These are phyloP conservation scores for Limosa lapponica DNA, from an alignment of 2,797 vertebrate species.

Conservation along the genomic window DNA sequence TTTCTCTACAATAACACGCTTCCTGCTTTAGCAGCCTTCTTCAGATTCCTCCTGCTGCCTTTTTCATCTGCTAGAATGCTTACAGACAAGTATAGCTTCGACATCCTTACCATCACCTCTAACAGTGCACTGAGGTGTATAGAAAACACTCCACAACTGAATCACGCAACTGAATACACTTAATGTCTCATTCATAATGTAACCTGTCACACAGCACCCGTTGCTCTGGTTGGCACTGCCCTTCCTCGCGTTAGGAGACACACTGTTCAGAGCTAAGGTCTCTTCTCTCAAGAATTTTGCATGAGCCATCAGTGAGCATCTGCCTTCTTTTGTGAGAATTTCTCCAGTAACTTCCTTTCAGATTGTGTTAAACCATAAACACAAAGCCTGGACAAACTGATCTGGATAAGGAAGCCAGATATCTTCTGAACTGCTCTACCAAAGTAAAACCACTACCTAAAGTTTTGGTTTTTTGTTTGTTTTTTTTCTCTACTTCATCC, in stretches of 20 bases:
- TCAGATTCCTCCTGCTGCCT: neutral
- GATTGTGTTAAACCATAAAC: neutral
- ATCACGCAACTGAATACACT: neutral
- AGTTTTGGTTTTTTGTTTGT: neutral
- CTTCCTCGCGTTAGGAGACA: neutral
- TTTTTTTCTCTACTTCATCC: accelerated
- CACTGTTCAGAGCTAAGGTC: neutral
- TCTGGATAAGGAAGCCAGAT: neutral
- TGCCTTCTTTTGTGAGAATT: neutral
- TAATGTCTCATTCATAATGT: neutral
- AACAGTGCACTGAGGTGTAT: neutral
- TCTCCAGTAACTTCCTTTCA: neutral
- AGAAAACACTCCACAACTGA: neutral
- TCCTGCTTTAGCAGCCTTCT: neutral
- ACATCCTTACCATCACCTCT: neutral
- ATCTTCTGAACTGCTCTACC: neutral
- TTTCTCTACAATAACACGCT: neutral
- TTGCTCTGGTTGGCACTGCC: neutral
- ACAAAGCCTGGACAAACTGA: neutral
- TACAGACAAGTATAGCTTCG: neutral
- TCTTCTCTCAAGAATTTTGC: neutral
- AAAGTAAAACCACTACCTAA: neutral
- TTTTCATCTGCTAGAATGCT: neutral
- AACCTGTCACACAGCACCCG: neutral
- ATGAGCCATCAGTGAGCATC: neutral